These are phyloP conservation scores for Oreochromis aureus DNA, from an alignment of 2,113 vertebrate genomes.

Conservation along the genomic window DNA sequence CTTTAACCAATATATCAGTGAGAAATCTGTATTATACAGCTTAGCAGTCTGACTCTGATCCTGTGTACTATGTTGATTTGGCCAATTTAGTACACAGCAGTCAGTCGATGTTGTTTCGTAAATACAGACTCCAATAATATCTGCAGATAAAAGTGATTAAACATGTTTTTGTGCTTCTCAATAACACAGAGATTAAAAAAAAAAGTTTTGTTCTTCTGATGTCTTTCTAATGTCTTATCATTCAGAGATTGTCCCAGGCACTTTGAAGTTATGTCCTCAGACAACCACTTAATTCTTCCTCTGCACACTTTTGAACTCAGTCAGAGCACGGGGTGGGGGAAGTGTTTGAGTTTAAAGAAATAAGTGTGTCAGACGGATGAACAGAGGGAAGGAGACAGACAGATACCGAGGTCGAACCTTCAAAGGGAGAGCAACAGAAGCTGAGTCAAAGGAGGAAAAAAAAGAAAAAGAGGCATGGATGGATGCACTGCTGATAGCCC, in stretches of 20 bases:
- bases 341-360: slow-evolving; percentile 41
- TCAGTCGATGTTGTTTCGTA: neutral
- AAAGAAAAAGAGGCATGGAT: slow-evolving; percentile 56
- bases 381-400: slow-evolving; percentile 40
- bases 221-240: slow-evolving; percentile 22
- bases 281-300: slow-evolving; percentile 47
- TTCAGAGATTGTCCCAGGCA: slow-evolving; percentile 15
- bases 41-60: neutral
- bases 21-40: neutral
- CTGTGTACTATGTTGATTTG: neutral
- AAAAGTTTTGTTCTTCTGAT: neutral
- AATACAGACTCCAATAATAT: neutral
- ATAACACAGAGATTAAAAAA: neutral
- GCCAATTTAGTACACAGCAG: neutral
- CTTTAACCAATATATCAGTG: neutral
- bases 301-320: slow-evolving; percentile 42
- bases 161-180: slow-evolving; percentile 1
- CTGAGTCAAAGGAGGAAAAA: neutral
- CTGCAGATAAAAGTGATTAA: neutral
- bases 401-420: slow-evolving; percentile 34
- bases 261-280: slow-evolving; percentile 43
- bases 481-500: slow-evolving; percentile 69
- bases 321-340: neutral
- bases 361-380: slow-evolving; percentile 39
- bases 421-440: slow-evolving; percentile 44